Percentiles rank a stretch among this genome's conserved stretches.
Conservation (phyloP, 2,888 invertebrate genomes). For the Brenthis hecate region DNA sequence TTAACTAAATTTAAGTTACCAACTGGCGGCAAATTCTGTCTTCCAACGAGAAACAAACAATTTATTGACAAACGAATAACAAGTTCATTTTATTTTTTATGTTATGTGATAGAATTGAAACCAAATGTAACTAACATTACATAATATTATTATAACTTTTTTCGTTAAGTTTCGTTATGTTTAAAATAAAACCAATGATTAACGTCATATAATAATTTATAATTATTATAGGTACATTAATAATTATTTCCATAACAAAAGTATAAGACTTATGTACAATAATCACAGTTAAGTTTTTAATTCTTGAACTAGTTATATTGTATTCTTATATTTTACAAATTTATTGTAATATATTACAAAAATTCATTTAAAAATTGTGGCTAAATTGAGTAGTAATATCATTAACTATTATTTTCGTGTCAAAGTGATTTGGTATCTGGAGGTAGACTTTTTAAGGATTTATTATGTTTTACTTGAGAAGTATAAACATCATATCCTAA, state of each 20-base stretch:
- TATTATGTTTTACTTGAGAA: constrained; percentile 89
- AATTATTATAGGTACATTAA: constrained; percentile 11
- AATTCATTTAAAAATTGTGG: neutral
- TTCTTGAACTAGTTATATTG: constrained; percentile 13
- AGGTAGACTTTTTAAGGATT: constrained; percentile 46
- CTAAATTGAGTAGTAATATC: neutral
- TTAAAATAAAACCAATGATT: neutral
- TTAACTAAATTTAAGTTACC: no score
- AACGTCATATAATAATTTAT: constrained; percentile 26
- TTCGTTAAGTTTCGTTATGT: no score
- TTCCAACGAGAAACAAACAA: no score
- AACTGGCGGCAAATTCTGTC: no score
- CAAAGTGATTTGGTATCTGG: constrained; percentile 19
- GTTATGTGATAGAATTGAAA: no score
- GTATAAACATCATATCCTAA: constrained; percentile 94
- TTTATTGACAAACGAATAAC: no score
- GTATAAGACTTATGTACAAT: constrained; percentile 26
- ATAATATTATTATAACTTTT: neutral
- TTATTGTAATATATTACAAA: neutral
- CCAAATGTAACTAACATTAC: no score
- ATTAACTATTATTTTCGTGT: neutral
- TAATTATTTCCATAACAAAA: constrained; percentile 18
- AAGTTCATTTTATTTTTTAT: no score
- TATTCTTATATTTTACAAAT: constrained; percentile 19
- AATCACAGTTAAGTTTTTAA: constrained; percentile 34